A percentile compares a stretch with the other conserved stretches of the same genome.
phyloP scores from a whole-genome alignment of 2,888 invertebrate species.

The Sminthurinus aureus region DNA sequence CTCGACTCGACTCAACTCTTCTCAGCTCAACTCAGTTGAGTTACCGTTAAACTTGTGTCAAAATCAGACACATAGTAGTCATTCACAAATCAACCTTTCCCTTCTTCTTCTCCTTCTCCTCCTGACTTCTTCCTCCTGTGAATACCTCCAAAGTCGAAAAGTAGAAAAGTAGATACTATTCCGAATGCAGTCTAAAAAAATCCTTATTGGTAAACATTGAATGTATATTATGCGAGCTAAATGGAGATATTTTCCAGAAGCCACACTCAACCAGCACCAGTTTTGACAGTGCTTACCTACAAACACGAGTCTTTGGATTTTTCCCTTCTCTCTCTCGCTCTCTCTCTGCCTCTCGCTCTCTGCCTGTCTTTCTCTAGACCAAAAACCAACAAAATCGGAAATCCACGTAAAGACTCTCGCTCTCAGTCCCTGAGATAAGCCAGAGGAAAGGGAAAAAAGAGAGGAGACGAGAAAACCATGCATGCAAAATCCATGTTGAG shows the following conservation, averaged over 20 bases:
- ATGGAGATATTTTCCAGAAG: slow-evolving; percentile 30
- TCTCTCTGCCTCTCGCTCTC: background rate
- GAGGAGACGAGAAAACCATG: background rate
- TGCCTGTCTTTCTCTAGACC: background rate
- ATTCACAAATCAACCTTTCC: slow-evolving; percentile 18
- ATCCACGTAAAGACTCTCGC: background rate
- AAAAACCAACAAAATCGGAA: background rate
- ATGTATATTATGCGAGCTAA: slow-evolving; percentile 19
- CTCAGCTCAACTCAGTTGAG: background rate
- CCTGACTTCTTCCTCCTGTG: background rate
- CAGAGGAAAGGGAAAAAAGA: background rate
- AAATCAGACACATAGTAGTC: slow-evolving; percentile 31
- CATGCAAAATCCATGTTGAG: background rate
- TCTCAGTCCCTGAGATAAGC: background rate
- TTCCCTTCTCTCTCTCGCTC: slow-evolving; percentile 4
- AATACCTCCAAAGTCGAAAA: background rate
- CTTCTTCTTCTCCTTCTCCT: too few relatives aligned
- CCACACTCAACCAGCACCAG: background rate
- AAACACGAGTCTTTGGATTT: background rate
- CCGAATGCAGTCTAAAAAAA: too few relatives aligned
- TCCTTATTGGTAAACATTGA: too few relatives aligned
- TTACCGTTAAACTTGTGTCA: slow-evolving; percentile 24
- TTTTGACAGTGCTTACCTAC: slow-evolving; percentile 20
- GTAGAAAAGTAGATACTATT: too few relatives aligned
- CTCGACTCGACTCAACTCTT: too few relatives aligned